Evolutionary conservation across 2,888 invertebrate genomes (phyloP).

Genomic region (Nasonia oneida): DNA sequence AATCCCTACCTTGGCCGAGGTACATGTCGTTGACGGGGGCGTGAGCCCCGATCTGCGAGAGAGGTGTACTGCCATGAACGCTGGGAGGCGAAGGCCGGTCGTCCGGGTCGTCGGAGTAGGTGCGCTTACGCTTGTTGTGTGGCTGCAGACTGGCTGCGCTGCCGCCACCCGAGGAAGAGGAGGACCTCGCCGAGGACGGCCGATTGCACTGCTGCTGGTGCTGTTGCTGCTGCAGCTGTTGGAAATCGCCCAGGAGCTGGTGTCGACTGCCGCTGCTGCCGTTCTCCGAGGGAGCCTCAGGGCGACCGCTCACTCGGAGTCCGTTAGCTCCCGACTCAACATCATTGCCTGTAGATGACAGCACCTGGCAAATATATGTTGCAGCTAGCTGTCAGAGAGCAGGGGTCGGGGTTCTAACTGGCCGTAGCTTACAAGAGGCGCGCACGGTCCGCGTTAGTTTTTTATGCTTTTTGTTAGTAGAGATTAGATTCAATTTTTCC

Average conservation of each 20-base stretch:
- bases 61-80: conserved; percentile 92
- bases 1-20: conserved; percentile 79
- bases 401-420: conserved; percentile 77
- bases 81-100: conserved; percentile 79
- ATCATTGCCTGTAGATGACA: conserved; percentile 81
- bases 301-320: conserved; percentile 79
- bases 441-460: conserved; percentile 69
- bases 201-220: conserved; percentile 66
- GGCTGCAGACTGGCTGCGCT: conserved; percentile 45
- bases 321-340: conserved; percentile 80
- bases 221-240: background rate
- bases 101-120: conserved; percentile 67
- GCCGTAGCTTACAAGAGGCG: conserved; percentile 74
- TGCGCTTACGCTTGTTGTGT: conserved; percentile 38
- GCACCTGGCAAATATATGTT: conserved; percentile 80
- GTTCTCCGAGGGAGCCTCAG: conserved; percentile 68
- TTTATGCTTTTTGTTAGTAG: background rate
- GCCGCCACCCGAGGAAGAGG: conserved; percentile 69
- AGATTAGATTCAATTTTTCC: background rate
- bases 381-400: conserved; percentile 78
- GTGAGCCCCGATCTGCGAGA: conserved; percentile 91
- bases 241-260: background rate
- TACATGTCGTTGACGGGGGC: conserved; percentile 80
- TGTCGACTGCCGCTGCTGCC: conserved; percentile 4
- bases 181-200: conserved; percentile 75